Evolutionary conservation across 1,140 invertebrate genomes (phyloP).

Genomic region (Argopecten irradians): DNA sequence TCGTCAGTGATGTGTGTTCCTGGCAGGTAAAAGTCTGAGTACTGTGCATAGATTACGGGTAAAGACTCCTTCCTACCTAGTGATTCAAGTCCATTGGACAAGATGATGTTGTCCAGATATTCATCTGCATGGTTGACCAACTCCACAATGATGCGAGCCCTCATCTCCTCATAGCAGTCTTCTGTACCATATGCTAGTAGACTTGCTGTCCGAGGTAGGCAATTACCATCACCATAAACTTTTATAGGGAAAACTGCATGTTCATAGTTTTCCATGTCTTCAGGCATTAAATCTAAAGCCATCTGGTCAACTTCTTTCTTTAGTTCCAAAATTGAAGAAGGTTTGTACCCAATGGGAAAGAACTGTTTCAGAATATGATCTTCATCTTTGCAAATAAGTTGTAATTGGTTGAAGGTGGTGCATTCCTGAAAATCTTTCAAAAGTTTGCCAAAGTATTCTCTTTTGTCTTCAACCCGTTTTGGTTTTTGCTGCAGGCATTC

Average conservation of each 20-base stretch:
- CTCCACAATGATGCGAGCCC: conserved; percentile 38
- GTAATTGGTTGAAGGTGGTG: not conserved
- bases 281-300: not conserved
- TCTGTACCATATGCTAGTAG: conserved; percentile 34
- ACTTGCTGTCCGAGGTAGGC: conserved; percentile 41
- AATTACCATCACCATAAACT: conserved; percentile 45
- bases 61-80: not conserved
- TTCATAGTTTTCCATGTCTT: not conserved
- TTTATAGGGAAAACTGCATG: conserved; percentile 27
- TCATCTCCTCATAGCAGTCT: conserved; percentile 29
- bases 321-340: not conserved
- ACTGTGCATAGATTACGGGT: conserved; percentile 11
- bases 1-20: conserved; percentile 15
- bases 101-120: not conserved
- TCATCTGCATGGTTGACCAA: not conserved
- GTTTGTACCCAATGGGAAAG: not conserved
- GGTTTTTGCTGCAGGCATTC: too few relatives aligned
- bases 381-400: not conserved
- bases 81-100: not conserved
- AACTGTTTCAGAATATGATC: not conserved
- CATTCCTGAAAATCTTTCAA: not conserved
- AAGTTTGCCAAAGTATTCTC: not conserved
- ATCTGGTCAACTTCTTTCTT: conserved; percentile 29
- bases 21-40: conserved; percentile 31
- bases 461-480: too few relatives aligned